Base-by-base conservation (phyloP, 2,113 vertebrate genomes). In the Sialia sialis region DNA sequence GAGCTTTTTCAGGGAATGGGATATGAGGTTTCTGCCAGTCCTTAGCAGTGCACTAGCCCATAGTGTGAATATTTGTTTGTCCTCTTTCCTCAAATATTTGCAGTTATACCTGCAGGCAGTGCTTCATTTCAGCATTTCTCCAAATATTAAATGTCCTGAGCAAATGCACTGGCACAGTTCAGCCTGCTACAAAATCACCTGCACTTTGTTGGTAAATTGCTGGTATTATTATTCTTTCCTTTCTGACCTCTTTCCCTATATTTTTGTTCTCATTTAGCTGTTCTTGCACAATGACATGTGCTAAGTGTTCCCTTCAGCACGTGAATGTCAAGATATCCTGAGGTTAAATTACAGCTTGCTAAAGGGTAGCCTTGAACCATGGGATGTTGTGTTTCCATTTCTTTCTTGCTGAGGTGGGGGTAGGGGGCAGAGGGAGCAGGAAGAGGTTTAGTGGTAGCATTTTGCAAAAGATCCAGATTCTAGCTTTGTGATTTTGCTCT, bases 301-400 rank as follows among this genome's bases (percentile, higher is more conserved):
- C 59, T 91, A 94, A 95, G 84, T 73, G 88, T 79, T 94, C 59
- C 63, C 62, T 93, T 74, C 78, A 95, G 89, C 82, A 77, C 55
- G 67, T 59, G 94, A 95, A 85, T 86, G 91, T 91, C 94, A 94
- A 62, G 91, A 91, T 80, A 95, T 93, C 94, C 89, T 46, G 83
- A 92, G 93, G 91, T 93, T 90, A 95, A 96, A 95, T 96, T 89
- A 87, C 41, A 92, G 85, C 90, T 95, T 93, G 25, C 83, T 68
- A 54, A 94, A 95, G 81, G 91, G 67, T 22, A 94, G 55, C 88
- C 84, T 96, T 95, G 82, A 93, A 91, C 60, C 78, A 64, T 92
- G 51, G 63, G 72, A 82, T 83, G 67, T 52, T 90, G 27, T 56
- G 58, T 51, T 94, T 87, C 39, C 43, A 87, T 94, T 83, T 62